Conservation (phyloP, 2,797 vertebrate genomes). For the Cirrhinus molitorella region DNA sequence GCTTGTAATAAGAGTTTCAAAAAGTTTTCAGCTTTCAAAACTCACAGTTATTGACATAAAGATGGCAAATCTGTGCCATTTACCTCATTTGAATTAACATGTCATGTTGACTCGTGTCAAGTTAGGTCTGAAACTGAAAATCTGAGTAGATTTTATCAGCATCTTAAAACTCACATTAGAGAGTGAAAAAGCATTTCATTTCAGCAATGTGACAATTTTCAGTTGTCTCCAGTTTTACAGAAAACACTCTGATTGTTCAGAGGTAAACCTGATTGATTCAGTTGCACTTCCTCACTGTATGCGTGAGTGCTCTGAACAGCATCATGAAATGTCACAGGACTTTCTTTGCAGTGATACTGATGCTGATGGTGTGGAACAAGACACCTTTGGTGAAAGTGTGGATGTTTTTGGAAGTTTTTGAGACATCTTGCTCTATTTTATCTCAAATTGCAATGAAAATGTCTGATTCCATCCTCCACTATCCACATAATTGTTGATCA, state of each 20-base stretch:
- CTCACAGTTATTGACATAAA: background rate
- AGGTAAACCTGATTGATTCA: background rate
- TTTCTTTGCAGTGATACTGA: slow-evolving; percentile 3
- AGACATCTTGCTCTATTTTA: background rate
- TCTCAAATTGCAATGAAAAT: background rate
- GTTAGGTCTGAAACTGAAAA: slow-evolving; percentile 4
- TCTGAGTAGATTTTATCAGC: background rate
- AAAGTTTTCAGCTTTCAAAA: background rate
- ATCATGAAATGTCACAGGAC: background rate
- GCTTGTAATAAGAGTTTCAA: background rate
- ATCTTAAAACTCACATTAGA: slow-evolving; percentile 19
- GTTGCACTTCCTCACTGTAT: background rate
- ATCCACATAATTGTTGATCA: background rate
- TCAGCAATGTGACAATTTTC: slow-evolving; percentile 48
- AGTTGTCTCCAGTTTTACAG: slow-evolving; percentile 62
- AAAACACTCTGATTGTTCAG: background rate
- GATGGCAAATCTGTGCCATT: background rate
- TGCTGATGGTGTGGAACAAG: background rate
- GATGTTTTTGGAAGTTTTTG: background rate
- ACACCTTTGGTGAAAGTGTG: background rate
- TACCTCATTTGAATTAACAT: slow-evolving; percentile 1
- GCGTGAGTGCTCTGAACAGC: background rate
- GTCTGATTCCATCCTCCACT: background rate
- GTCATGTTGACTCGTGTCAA: background rate
- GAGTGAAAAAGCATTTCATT: background rate